Conservation (phyloP, 2,113 vertebrate genomes). For the Neotoma lepida region DNA sequence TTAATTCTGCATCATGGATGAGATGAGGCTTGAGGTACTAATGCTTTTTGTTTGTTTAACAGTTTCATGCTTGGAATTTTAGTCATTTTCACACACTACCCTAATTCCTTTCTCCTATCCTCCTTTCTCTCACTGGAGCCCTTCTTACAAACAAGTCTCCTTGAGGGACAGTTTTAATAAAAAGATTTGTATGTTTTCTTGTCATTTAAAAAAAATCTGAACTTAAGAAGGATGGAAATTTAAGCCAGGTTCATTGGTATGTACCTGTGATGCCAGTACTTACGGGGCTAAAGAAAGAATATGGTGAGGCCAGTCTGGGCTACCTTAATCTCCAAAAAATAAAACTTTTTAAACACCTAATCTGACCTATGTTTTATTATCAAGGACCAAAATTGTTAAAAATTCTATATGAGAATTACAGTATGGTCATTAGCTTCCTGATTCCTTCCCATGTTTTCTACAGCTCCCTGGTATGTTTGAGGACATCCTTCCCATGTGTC, state of each 20-base stretch:
- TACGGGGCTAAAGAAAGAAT: no score
- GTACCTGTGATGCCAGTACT: not conserved
- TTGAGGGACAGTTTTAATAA: not conserved
- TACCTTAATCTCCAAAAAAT: not conserved
- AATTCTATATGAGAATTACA: not conserved
- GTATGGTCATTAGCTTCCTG: not conserved
- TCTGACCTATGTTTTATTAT: not conserved
- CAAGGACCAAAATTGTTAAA: not conserved
- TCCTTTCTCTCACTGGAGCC: not conserved
- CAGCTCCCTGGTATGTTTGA: not conserved
- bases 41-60: not conserved
- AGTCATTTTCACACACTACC: not conserved
- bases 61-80: not conserved
- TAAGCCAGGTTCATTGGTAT: not conserved
- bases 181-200: not conserved
- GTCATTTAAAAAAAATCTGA: not conserved
- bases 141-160: not conserved
- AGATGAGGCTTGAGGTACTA: not conserved
- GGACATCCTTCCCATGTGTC: not conserved
- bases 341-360: not conserved
- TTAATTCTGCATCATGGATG: not conserved
- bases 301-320: not conserved
- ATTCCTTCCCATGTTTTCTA: not conserved
- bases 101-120: not conserved
- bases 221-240: not conserved